Conservation (phyloP, 2,113 vertebrate species). For the Orthochromis malagaraziensis region DNA sequence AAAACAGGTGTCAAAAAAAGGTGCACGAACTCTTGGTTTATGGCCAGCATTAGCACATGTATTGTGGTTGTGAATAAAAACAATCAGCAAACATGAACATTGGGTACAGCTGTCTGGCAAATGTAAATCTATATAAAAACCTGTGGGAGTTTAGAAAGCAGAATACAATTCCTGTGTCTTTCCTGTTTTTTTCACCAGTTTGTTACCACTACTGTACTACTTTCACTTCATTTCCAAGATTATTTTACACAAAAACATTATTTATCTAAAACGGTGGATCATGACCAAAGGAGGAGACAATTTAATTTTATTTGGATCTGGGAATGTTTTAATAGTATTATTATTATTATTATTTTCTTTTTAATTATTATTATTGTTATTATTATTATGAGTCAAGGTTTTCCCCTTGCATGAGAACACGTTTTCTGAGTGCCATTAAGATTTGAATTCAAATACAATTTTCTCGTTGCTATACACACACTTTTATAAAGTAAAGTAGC, state of each 20-base stretch:
- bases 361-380: not conserved
- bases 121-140: not conserved
- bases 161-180: not conserved
- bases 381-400: not conserved
- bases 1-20: not conserved
- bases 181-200: not conserved
- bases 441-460: not conserved
- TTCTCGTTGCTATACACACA: not conserved
- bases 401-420: not conserved
- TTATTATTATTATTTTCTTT: not conserved
- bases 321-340: not conserved
- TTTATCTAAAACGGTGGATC: not conserved
- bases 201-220: not conserved
- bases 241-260: not conserved
- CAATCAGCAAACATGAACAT: not conserved
- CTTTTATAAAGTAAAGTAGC: not conserved
- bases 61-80: not conserved
- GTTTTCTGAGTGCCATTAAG: not conserved
- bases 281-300: not conserved
- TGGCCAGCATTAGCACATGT: not conserved
- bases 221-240: not conserved
- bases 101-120: not conserved
- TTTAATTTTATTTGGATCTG: not conserved
- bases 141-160: not conserved
- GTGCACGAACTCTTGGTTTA: not conserved